phyloP scores from a whole-genome alignment of 1,140 invertebrate species.

The Mactra quadrangularis region DNA sequence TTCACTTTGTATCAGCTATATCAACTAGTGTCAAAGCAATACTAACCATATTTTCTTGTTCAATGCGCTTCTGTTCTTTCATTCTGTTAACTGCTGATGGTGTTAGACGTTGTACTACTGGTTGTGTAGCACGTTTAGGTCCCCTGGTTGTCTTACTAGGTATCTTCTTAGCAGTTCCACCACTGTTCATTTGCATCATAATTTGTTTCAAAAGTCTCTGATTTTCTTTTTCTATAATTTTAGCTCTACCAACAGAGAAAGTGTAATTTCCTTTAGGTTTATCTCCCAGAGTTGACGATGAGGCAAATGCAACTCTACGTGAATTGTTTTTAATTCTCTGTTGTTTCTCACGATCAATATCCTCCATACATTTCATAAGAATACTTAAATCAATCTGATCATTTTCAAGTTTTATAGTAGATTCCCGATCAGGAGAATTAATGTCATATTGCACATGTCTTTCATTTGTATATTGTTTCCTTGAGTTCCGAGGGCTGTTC shows the following conservation, averaged over 20 bases:
- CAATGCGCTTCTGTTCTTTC: constrained; percentile 83
- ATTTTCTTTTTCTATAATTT: constrained; percentile 81
- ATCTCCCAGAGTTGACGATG: constrained; percentile 62
- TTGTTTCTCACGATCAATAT: constrained; percentile 78
- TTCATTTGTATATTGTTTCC: constrained; percentile 26
- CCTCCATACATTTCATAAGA: constrained; percentile 81
- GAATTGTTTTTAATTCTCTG: constrained; percentile 70
- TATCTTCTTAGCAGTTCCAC: constrained; percentile 60
- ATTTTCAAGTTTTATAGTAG: constrained; percentile 63
- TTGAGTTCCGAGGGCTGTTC: constrained; percentile 63
- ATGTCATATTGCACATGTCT: constrained; percentile 60
- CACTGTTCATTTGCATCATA: constrained; percentile 69
- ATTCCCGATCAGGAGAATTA: constrained; percentile 26
- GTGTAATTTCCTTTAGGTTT: constrained; percentile 78
- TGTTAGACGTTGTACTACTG: constrained; percentile 70
- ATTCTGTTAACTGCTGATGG: constrained; percentile 82
- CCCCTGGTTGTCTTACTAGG: constrained; percentile 13
- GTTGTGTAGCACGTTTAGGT: constrained; percentile 39
- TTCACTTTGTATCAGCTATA: too few species aligned
- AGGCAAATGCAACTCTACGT: constrained; percentile 78
- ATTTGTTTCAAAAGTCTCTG: constrained; percentile 79
- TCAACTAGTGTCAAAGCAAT: too few species aligned
- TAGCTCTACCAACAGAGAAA: constrained; percentile 73
- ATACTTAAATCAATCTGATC: constrained; percentile 78
- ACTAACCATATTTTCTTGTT: constrained; percentile 84